A percentile compares a stretch with the other conserved stretches of the same genome.
These are phyloP conservation scores for Epistrophe grossulariae DNA, from an alignment of 2,888 invertebrate genomes.

Conservation along the genomic window DNA sequence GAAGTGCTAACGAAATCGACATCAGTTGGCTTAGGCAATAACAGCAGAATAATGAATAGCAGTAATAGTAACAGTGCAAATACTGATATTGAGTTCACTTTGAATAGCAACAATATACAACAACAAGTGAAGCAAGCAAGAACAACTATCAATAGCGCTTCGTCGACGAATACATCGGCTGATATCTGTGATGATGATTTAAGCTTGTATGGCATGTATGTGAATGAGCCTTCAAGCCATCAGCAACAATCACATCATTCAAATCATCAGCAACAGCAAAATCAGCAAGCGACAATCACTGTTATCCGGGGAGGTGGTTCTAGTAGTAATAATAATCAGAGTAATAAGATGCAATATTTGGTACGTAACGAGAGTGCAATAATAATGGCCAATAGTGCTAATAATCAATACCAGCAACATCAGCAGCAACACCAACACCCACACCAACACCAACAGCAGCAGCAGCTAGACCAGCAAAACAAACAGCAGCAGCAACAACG, in stretches of 20 bases:
- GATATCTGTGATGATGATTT: slow-evolving; percentile 68
- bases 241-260: slow-evolving; percentile 55
- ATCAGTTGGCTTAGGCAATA: slow-evolving; percentile 50
- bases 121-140: slow-evolving; percentile 50
- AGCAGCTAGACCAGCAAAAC: slow-evolving; percentile 38
- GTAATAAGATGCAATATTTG: slow-evolving; percentile 67
- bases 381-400: slow-evolving; percentile 47
- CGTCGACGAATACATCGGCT: slow-evolving; percentile 37
- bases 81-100: slow-evolving; percentile 54
- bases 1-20: slow-evolving; percentile 59
- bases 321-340: slow-evolving; percentile 65
- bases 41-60: slow-evolving; percentile 59
- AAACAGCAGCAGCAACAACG: slow-evolving; percentile 49
- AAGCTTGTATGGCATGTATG: slow-evolving; percentile 62
- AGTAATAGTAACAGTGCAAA: slow-evolving; percentile 59
- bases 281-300: slow-evolving; percentile 72
- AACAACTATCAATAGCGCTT: slow-evolving; percentile 37
- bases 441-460: slow-evolving; percentile 45
- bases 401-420: slow-evolving; percentile 52
- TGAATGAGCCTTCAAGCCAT: slow-evolving; percentile 48
- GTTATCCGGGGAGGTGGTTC: slow-evolving; percentile 65
- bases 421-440: slow-evolving; percentile 53
- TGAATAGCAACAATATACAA: slow-evolving; percentile 48
- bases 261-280: slow-evolving; percentile 47
- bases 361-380: slow-evolving; percentile 66